Conservation (phyloP, 1,140 invertebrate species). For the Dermatophagoides farinae region DNA sequence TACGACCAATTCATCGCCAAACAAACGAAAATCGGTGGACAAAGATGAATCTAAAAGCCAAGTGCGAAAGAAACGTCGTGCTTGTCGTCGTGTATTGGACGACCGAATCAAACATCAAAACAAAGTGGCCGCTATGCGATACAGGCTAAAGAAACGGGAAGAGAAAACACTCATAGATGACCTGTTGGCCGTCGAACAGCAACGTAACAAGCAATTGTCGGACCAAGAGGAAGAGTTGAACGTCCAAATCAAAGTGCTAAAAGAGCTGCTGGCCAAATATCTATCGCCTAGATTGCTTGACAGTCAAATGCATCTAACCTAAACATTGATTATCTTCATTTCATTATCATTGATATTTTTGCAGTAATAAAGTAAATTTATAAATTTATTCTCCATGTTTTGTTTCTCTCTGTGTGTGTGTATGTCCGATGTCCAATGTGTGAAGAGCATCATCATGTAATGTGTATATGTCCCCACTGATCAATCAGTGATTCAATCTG, state of each 20-base stretch:
- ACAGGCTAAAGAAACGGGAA: not conserved
- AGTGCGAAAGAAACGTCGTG: not conserved
- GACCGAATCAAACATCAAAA: constrained; percentile 1
- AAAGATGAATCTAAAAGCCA: not conserved
- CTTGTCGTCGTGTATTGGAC: not conserved
- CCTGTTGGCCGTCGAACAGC: not conserved
- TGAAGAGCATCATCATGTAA: too few species aligned
- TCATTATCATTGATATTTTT: too few species aligned
- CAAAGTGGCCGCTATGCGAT: not conserved
- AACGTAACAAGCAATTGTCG: not conserved
- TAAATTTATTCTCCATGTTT: too few species aligned
- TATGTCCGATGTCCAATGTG: too few species aligned
- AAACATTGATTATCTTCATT: too few species aligned
- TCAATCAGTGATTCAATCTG: too few species aligned
- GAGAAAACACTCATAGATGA: not conserved
- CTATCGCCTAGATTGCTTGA: not conserved
- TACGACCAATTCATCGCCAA: not conserved
- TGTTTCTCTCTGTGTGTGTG: too few species aligned
- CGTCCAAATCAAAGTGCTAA: not conserved
- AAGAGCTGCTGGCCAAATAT: not conserved
- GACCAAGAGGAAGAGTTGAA: not conserved
- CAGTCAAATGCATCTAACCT: not conserved
- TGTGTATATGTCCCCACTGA: too few species aligned
- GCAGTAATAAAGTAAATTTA: too few species aligned
- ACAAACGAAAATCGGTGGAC: not conserved